A percentile compares a stretch with the other conserved stretches of the same genome.
Conservation (phyloP, 2,797 vertebrate genomes). For the Anisognathus igniventris region DNA sequence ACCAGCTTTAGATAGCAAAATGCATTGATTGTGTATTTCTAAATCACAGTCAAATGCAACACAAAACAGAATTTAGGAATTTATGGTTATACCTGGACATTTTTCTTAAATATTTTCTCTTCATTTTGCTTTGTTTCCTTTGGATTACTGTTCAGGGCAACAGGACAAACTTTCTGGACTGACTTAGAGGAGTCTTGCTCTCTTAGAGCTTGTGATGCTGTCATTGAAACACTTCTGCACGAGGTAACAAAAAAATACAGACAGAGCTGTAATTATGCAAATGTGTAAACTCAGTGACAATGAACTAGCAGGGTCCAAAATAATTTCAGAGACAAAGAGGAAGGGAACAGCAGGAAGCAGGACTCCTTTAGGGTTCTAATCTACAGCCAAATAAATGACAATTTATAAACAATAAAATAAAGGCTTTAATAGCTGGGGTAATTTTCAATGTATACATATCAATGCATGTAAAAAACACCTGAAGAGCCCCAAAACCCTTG, state of each 20-base stretch:
- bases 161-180: background rate
- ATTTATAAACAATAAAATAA: background rate
- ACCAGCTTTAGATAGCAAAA: background rate
- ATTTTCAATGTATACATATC: background rate
- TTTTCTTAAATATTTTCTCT: background rate
- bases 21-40: background rate
- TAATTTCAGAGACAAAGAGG: background rate
- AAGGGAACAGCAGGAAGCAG: background rate
- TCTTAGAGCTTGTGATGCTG: background rate
- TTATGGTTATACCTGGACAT: background rate
- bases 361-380: background rate
- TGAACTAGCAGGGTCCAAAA: background rate
- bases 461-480: background rate
- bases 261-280: background rate
- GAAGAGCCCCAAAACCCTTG: fast-evolving
- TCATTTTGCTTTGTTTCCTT: background rate
- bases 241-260: background rate
- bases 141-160: background rate
- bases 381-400: background rate
- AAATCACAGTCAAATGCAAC: background rate
- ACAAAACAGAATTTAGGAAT: background rate
- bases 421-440: background rate
- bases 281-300: background rate
- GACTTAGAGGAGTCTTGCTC: background rate
- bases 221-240: background rate